Percentiles rank a stretch among this genome's conserved stretches.
Evolutionary conservation across 1,140 invertebrate species (phyloP).

Genomic region (Drosophila micromelanica): DNA sequence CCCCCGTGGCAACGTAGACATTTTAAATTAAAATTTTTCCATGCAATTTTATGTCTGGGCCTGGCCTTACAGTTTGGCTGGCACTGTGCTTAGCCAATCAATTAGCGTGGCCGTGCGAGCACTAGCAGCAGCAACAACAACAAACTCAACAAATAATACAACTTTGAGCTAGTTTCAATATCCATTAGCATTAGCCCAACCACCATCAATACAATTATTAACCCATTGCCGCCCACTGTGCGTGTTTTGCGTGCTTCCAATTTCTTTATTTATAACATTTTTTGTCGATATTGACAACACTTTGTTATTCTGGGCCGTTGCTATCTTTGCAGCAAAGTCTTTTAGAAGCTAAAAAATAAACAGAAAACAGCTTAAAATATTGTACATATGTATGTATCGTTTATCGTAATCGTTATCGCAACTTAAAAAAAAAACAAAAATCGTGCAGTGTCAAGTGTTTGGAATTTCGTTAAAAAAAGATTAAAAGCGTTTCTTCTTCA

Average conservation of each 20-base stretch:
- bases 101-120: slow-evolving; percentile 63
- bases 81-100: slow-evolving; percentile 56
- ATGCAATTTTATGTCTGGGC: slow-evolving; percentile 57
- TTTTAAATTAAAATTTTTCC: slow-evolving; percentile 67
- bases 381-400: slow-evolving; percentile 22
- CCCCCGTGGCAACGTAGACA: slow-evolving; percentile 11
- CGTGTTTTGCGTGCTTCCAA: slow-evolving; percentile 16
- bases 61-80: slow-evolving; percentile 67
- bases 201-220: slow-evolving; percentile 18
- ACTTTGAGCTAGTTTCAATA: slow-evolving; percentile 71
- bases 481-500: neutral
- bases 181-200: slow-evolving; percentile 54
- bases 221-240: slow-evolving; percentile 69
- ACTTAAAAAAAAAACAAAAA: slow-evolving; percentile 7
- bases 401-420: slow-evolving; percentile 41
- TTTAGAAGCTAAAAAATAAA: slow-evolving; percentile 3
- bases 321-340: slow-evolving; percentile 24
- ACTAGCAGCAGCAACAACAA: slow-evolving; percentile 25
- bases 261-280: slow-evolving; percentile 13
- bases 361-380: slow-evolving; percentile 6
- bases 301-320: slow-evolving; percentile 49
- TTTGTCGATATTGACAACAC: slow-evolving; percentile 4
- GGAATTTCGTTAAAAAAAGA: slow-evolving; percentile 31
- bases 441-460: slow-evolving; percentile 62
- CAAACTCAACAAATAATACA: slow-evolving; percentile 47